Evolutionary conservation across 1,140 invertebrate genomes (phyloP), one percentile per base, ranked within the genome.

Genomic region (Saccostrea cuccullata): DNA sequence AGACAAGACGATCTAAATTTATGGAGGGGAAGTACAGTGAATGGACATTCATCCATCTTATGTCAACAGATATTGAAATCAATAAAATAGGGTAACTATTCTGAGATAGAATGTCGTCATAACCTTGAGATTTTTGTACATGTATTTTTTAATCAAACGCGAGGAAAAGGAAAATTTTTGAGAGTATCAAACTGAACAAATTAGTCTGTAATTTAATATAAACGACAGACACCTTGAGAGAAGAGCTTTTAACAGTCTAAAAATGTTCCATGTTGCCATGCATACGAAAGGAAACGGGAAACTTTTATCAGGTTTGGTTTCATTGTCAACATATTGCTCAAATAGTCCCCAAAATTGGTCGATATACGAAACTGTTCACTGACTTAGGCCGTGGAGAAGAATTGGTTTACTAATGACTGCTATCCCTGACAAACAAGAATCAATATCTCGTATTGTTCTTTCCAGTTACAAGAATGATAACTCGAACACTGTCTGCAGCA

Each of bases 381-480:
- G 17, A 6, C 58, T 64, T 2, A 64, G 17, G 58, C 15, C 6
- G 1, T 5, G 2, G 17, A 64, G 17, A 64, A 64, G 58, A 64
- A 64, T 64, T 6, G 17, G 17, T 6, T 64, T 64, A 20, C 58
- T 47, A 47, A 47, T 47, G 47, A 47, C 47, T 47, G 47, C 47
- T 47, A 47, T 47, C 47, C 47, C 6, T 47, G 47, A 47, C 9
- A 47, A 8, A 47, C 47, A 47, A 5, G 6, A 9, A 77, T 77
- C 70, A 77, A 77, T 77, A 36, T 15, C 11, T 30, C 11, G 70
- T 36, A 77, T 11, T 15, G 1, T 77, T 77, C 26, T 11, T 11
- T 11, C 23, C 70, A 77, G 58, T 36, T 6, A 77, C 70, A 77
- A 77, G 70, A 77, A 77, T 30, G 70, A 17, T 77, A 77, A 77